Percentiles rank a stretch among this genome's conserved stretches.
Conservation (phyloP, 2,888 invertebrate species). For the Chrysolina oricalcia region DNA sequence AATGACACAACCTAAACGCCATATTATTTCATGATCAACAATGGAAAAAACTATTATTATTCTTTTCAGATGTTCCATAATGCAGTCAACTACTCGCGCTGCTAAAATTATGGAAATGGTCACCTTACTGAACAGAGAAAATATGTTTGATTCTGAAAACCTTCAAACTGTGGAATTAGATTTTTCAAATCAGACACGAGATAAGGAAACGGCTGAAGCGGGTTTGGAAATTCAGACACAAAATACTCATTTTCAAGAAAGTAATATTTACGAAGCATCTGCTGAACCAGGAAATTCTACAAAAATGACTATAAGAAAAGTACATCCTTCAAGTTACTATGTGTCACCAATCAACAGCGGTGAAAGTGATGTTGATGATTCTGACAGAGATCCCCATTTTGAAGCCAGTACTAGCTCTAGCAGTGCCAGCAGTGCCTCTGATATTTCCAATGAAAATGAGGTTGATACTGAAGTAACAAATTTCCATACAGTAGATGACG, state of each 20-base stretch:
- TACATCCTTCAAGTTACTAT: conserved; percentile 9
- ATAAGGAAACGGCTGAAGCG: not conserved
- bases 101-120: not conserved
- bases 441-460: conserved; percentile 9
- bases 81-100: not conserved
- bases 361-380: conserved; percentile 3
- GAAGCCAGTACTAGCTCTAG: conserved; percentile 12
- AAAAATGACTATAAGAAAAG: conserved; percentile 9
- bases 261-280: conserved; percentile 12
- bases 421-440: conserved; percentile 5
- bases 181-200: conserved; percentile 8
- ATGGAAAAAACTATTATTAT: too few species aligned
- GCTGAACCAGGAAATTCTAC: not conserved
- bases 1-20: too few species aligned
- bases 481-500: conserved; percentile 2
- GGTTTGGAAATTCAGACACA: conserved; percentile 12
- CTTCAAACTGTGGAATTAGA: conserved; percentile 10
- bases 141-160: conserved; percentile 8
- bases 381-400: conserved; percentile 8
- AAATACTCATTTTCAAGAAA: conserved; percentile 5
- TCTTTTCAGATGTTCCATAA: too few species aligned
- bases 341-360: conserved; percentile 7
- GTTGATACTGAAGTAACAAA: conserved; percentile 5
- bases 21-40: too few species aligned
- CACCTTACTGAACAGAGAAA: conserved; percentile 13